Evolutionary conservation across 2,113 vertebrate species (phyloP).

Genomic region (Lycocorax pyrrhopterus): DNA sequence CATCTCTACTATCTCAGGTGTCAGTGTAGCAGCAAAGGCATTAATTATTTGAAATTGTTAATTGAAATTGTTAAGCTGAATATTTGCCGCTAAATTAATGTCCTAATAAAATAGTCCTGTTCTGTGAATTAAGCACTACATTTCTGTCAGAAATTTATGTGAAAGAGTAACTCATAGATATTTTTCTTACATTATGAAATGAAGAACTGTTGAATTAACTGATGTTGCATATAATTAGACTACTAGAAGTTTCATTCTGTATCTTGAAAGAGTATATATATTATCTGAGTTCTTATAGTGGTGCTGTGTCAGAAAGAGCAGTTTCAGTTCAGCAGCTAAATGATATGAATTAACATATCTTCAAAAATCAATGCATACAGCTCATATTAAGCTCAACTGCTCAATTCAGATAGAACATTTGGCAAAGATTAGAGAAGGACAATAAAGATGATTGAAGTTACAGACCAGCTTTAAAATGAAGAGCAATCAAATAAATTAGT

Average conservation of each 20-base stretch:
- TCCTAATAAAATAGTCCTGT: background rate
- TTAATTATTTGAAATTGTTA: background rate
- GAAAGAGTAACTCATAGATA: background rate
- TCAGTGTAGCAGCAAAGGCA: background rate
- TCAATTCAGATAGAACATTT: background rate
- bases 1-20: background rate
- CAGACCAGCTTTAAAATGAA: background rate
- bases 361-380: background rate
- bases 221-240: background rate
- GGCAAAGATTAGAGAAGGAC: background rate
- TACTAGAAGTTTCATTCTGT: background rate
- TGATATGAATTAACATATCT: background rate
- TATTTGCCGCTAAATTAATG: background rate
- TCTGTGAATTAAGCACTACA: background rate
- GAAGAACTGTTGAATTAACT: background rate
- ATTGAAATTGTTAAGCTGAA: background rate
- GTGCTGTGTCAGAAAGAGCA: background rate
- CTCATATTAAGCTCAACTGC: background rate
- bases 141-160: background rate
- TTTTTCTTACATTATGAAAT: background rate
- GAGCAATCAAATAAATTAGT: background rate
- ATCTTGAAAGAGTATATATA: background rate
- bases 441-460: background rate
- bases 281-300: background rate
- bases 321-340: background rate